Percentiles rank a stretch among this genome's conserved stretches.
Evolutionary conservation across 1,140 invertebrate species (phyloP).

Genomic region (Caerostris darwini): DNA sequence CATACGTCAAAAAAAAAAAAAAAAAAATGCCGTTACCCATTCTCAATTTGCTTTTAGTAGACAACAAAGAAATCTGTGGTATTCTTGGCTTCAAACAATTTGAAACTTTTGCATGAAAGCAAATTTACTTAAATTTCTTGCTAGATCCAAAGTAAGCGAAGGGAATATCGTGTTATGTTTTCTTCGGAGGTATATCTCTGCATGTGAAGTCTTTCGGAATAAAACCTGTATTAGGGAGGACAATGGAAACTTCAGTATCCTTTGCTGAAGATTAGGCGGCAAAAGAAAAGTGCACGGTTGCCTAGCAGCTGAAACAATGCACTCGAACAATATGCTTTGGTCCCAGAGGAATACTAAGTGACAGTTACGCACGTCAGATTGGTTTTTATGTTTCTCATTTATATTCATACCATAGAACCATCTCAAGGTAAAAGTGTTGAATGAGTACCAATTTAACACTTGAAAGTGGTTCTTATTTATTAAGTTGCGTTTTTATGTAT

Average conservation of each 20-base stretch:
- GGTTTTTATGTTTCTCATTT: background rate
- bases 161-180: no score
- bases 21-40: no score
- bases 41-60: no score
- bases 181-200: no score
- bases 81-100: no score
- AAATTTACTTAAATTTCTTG: no score
- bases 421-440: background rate
- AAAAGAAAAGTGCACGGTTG: background rate
- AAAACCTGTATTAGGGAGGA: background rate
- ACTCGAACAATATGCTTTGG: background rate
- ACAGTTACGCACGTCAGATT: background rate
- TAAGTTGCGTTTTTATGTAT: no score
- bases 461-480: background rate
- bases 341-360: background rate
- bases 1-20: no score
- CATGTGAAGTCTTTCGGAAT: no score
- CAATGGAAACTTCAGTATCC: background rate
- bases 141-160: no score
- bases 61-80: no score
- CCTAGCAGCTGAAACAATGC: background rate
- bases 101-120: no score
- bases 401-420: background rate
- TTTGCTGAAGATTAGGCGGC: background rate
- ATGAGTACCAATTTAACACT: background rate